phyloP scores from a whole-genome alignment of 2,113 vertebrate genomes.

The Prolemur simus region DNA sequence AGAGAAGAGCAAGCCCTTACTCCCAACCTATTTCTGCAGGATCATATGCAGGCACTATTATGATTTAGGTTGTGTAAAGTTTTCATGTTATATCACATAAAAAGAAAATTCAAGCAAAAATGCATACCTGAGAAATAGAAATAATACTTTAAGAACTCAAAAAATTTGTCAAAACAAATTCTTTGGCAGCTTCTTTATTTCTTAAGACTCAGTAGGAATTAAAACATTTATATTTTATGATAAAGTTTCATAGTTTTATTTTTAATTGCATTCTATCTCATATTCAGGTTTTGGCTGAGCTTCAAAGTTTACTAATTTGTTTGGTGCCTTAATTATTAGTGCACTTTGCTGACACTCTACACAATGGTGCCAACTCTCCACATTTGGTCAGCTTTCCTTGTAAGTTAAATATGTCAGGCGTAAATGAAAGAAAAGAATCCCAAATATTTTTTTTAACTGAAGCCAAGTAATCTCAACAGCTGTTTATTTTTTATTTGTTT shows the following conservation, averaged over 20 bases:
- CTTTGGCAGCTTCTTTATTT: neutral
- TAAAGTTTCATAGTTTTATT: slow-evolving; percentile 35
- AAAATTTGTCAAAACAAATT: neutral
- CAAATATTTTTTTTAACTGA: slow-evolving; percentile 26
- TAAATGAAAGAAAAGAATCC: slow-evolving; percentile 14
- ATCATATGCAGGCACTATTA: neutral
- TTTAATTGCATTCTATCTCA: slow-evolving; percentile 55
- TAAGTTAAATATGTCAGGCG: slow-evolving; percentile 49
- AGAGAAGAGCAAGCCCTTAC: neutral
- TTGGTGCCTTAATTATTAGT: slow-evolving; percentile 50
- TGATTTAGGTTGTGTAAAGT: neutral
- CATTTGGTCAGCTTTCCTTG: slow-evolving; percentile 16
- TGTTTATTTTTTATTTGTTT: slow-evolving; percentile 73
- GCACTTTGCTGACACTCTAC: slow-evolving; percentile 7
- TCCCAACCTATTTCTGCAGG: neutral
- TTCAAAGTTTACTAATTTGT: slow-evolving; percentile 61
- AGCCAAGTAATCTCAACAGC: slow-evolving; percentile 52
- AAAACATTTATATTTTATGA: slow-evolving; percentile 54
- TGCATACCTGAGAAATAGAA: neutral
- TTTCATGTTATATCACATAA: neutral
- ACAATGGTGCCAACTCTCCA: neutral
- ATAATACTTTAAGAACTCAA: neutral
- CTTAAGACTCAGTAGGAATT: neutral
- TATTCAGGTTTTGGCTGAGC: slow-evolving; percentile 42
- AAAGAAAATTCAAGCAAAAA: neutral